Percentiles rank a stretch among this genome's conserved stretches.
Conservation (phyloP, 2,797 vertebrate species). For the Eospalax fontanierii region DNA sequence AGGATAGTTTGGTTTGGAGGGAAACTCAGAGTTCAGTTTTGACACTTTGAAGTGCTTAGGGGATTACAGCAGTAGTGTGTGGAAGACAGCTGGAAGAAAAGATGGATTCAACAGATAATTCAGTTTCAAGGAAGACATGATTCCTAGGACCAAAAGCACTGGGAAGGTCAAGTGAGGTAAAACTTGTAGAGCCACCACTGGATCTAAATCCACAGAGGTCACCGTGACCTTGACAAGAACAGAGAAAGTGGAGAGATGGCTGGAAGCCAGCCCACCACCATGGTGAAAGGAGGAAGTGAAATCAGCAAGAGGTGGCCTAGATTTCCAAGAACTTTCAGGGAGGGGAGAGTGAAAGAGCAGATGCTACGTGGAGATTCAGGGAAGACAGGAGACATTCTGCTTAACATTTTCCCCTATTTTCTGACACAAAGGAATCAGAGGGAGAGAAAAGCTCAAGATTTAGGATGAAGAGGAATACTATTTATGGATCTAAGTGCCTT, state of each 20-base stretch:
- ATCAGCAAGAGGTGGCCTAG: constrained; percentile 80
- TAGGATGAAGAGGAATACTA: not conserved
- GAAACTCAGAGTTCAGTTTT: not conserved
- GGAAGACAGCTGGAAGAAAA: constrained; percentile 38
- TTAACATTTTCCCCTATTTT: constrained; percentile 50
- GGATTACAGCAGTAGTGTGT: not conserved
- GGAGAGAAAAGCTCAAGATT: not conserved
- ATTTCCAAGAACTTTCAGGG: constrained; percentile 79
- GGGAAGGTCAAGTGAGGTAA: constrained; percentile 77
- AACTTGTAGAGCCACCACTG: constrained; percentile 26
- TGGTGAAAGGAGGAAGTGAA: constrained; percentile 76
- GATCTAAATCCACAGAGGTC: constrained; percentile 77
- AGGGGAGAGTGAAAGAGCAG: not conserved
- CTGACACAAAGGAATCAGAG: not conserved
- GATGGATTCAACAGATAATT: not conserved
- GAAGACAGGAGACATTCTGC: not conserved
- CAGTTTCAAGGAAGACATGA: not conserved
- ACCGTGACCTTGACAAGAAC: constrained; percentile 74
- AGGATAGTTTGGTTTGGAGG: constrained; percentile 52
- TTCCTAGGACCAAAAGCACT: constrained; percentile 19
- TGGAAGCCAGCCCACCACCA: constrained; percentile 74
- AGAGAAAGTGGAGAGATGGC: constrained; percentile 74
- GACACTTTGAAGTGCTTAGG: not conserved
- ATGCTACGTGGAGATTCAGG: not conserved
- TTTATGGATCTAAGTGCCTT: not conserved